These are phyloP conservation scores for Cydia strobilella DNA, from an alignment of 1,140 invertebrate genomes.

Conservation along the genomic window DNA sequence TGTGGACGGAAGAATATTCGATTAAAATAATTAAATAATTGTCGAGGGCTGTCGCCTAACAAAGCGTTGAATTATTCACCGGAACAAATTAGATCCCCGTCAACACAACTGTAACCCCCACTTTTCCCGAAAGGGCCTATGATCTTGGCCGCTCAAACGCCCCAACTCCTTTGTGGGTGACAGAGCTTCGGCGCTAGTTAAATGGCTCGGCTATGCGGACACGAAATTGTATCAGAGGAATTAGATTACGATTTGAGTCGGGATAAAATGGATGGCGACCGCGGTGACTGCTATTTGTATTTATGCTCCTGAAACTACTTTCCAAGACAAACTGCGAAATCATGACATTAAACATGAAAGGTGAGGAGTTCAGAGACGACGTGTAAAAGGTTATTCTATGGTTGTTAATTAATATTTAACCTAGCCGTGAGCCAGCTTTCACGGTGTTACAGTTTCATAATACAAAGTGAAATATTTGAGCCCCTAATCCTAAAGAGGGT, in stretches of 20 bases:
- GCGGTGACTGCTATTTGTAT: conserved; percentile 7
- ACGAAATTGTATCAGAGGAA: conserved; percentile 27
- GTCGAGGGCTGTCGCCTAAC: conserved; percentile 17
- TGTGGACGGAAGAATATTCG: conserved; percentile 24
- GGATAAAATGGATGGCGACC: background rate
- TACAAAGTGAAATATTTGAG: conserved; percentile 30
- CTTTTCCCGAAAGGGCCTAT: background rate
- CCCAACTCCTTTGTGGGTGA: conserved; percentile 8
- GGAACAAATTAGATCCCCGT: conserved; percentile 26
- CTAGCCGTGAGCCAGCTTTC: conserved; percentile 22
- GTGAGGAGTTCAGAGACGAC: background rate
- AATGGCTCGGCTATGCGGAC: conserved; percentile 23
- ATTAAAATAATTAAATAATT: conserved; percentile 27
- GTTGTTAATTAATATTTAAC: conserved; percentile 29
- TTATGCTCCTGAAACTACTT: background rate
- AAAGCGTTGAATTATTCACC: conserved; percentile 20
- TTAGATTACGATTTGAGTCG: conserved; percentile 21
- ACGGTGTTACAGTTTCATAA: conserved; percentile 30
- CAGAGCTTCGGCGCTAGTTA: conserved; percentile 9
- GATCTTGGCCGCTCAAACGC: background rate
- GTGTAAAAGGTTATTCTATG: conserved; percentile 11
- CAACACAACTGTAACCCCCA: conserved; percentile 24
- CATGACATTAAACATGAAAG: background rate
- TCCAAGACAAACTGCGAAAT: background rate
- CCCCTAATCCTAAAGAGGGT: conserved; percentile 30